Evolutionary conservation across 2,113 vertebrate genomes (phyloP), one percentile per base, ranked within the genome.

Genomic region (Xiphophorus maculatus): DNA sequence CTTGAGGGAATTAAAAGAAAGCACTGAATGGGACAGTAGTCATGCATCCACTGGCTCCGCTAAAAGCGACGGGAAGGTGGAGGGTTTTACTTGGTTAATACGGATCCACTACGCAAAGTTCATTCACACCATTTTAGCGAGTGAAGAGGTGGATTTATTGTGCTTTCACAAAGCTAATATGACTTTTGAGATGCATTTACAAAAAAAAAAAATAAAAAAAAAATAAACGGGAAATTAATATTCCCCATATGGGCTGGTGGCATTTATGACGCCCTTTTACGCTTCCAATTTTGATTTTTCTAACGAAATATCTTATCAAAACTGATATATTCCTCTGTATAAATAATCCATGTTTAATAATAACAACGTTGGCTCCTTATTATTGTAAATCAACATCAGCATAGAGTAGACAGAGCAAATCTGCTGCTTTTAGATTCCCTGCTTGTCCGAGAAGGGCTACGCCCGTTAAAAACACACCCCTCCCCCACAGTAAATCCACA

Each of bases 371-470:
- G 91, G 93, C 91, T 93, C 92, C 92, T 91, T 94, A 92, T 91
- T 94, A 92, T 90, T 92, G 90, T 88, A 92, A 92, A 93, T 92
- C 85, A 87, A 90, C 85, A 90, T 92, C 92, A 94, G 92, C 91
- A 93, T 93, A 94, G 92, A 91, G 89, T 90, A 93, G 90, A 93
- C 89, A 92, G 87, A 93, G 93, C 92, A 94, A 95, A 93, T 93
- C 93, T 92, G 93, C 94, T 94, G 94, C 94, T 93, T 35, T 87
- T 91, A 93, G 86, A 91, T 93, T 94, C 93, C 93, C 94, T 94
- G 93, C 94, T 94, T 91, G 91, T 93, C 94, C 93, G 90, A 94
- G 91, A 94, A 35, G 93, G 92, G 90, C 92, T 88, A 87, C 86
- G 86, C 92, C 90, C 88, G 81, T 90, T 89, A 88, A 89, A 92